Base-by-base conservation (phyloP, 2,797 vertebrate species). In the Chaenodraco wilsoni region DNA sequence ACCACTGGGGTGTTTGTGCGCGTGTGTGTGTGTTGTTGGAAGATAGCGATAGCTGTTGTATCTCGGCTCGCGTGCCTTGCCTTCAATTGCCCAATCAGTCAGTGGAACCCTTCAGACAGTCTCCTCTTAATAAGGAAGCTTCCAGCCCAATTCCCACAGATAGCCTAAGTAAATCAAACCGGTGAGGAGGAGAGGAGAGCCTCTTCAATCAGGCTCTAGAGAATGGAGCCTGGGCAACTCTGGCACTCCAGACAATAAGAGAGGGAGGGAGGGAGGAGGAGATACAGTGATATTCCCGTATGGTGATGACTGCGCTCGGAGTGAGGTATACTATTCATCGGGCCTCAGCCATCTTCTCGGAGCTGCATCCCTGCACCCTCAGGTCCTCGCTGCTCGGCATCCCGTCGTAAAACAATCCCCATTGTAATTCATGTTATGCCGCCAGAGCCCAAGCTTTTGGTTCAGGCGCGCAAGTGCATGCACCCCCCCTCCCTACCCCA, bases 121-220 rank as follows among this genome's bases (percentile, higher is more conserved):
- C 87, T 88, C 84, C 89, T 92, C 92, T 92, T 92, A 93, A 92
- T 93, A 92, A 90, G 92, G 89, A 91, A 85, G 87, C 90, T 91
- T 89, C 85, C 89, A 90, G 88, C 88, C 88, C 92, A 87, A 90
- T 92, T 92, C 92, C 89, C 88, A 77, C 85, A 90, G 90, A 92
- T 90, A 88, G 92, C 82, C 89, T 87, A 85, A 92, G 92, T 92
- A 93, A 93, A 92, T 93, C 92, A 92, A 88, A 83, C 68, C 65
- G 73, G 87, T 87, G 90, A 90, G 90, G 88, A 91, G 89, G 89
- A 91, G 89, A 82, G 81, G 84, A 87, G 88, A 81, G 89, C 86
- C 90, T 91, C 86, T 89, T 93, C 91, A 91, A 92, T 92, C 90
- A 90, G 90, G 85, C 91, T 89, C 91, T 88, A 73, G 89, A 90